Conservation (phyloP, 1,140 invertebrate species). For the Macrocentrus cingulum region DNA sequence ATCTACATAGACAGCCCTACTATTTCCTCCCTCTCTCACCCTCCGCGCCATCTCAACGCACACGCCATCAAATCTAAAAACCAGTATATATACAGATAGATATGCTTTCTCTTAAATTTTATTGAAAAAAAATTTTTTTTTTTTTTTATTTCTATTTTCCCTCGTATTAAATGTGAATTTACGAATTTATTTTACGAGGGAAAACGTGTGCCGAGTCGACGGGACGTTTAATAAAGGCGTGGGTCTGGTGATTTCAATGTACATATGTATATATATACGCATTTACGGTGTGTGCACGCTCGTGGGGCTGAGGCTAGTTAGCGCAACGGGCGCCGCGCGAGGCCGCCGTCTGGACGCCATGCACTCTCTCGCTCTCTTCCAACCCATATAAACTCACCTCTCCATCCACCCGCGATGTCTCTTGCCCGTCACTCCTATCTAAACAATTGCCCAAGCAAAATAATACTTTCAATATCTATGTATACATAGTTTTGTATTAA, state of each 20-base stretch:
- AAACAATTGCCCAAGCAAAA: constrained; percentile 38
- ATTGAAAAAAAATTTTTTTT: too few species aligned
- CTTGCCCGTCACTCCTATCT: constrained; percentile 33
- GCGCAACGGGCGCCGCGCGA: constrained; percentile 48
- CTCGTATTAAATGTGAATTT: too few species aligned
- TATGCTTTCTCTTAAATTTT: too few species aligned
- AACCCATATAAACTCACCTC: constrained; percentile 21
- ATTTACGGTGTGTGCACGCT: constrained; percentile 27
- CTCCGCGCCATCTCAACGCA: too few species aligned
- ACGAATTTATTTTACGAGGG: constrained; percentile 52
- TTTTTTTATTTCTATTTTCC: too few species aligned
- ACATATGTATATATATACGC: not conserved
- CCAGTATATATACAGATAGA: too few species aligned
- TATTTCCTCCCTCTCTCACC: too few species aligned
- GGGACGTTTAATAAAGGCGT: constrained; percentile 53
- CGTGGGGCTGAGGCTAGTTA: constrained; percentile 54
- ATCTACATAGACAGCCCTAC: too few species aligned
- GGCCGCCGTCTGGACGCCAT: constrained; percentile 54
- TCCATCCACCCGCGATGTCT: constrained; percentile 20
- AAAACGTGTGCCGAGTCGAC: constrained; percentile 45
- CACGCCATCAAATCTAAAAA: too few species aligned
- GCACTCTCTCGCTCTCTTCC: constrained; percentile 38
- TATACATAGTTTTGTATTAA: too few species aligned
- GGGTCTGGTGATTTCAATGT: constrained; percentile 33
- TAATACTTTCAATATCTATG: too few species aligned